Evolutionary conservation across 2,113 vertebrate species (phyloP).

Genomic region (Labeo catla): DNA sequence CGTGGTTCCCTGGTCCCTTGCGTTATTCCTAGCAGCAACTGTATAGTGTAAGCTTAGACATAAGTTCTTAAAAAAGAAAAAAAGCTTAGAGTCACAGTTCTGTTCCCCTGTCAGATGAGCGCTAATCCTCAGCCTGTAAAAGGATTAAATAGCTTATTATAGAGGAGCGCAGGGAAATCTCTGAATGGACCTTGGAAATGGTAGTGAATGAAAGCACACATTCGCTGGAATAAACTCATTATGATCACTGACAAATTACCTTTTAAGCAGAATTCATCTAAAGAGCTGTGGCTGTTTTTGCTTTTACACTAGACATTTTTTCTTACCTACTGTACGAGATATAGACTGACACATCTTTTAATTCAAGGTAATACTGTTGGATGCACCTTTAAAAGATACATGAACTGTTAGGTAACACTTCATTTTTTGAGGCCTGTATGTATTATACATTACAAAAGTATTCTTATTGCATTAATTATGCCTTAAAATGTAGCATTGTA

Average conservation of each 20-base stretch:
- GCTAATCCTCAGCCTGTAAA: constrained; percentile 54
- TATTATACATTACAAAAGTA: background rate
- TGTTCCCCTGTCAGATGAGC: constrained; percentile 20
- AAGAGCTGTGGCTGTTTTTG: background rate
- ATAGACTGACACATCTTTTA: background rate
- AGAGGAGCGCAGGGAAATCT: constrained; percentile 39
- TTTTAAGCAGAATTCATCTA: constrained; percentile 33
- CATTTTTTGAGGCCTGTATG: background rate
- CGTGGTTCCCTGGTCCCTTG: background rate
- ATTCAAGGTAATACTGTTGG: background rate
- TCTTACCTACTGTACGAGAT: background rate
- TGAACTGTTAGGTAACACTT: background rate
- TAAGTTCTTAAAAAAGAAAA: constrained; percentile 7
- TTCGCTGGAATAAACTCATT: constrained; percentile 44
- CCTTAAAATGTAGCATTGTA: background rate
- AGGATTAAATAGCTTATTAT: constrained; percentile 59
- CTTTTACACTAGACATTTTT: background rate
- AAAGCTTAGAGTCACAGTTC: background rate
- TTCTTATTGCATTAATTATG: background rate
- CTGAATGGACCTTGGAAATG: constrained; percentile 44
- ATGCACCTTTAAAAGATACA: background rate
- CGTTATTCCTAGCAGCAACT: background rate
- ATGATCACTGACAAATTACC: constrained; percentile 23
- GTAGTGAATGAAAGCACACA: constrained; percentile 31
- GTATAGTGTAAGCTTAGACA: background rate